Evolutionary conservation across 2,888 invertebrate genomes (phyloP).

Genomic region (Hofmannophila pseudospretella): DNA sequence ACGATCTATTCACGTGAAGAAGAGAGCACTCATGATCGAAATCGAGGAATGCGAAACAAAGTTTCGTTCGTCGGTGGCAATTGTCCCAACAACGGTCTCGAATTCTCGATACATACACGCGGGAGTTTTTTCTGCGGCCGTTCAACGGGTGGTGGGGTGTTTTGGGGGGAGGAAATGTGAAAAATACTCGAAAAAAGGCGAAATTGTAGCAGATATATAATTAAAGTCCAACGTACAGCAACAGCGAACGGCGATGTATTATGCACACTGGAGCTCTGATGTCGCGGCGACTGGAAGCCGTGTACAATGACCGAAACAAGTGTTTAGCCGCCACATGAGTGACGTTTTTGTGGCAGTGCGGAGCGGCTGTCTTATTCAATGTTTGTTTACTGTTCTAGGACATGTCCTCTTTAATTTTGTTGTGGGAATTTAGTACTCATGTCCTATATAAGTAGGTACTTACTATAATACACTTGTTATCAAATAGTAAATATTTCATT

Average conservation of each 20-base stretch:
- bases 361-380: background rate
- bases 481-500: no score
- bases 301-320: slow-evolving; percentile 16
- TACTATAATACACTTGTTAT: no score
- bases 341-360: background rate
- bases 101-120: slow-evolving; percentile 48
- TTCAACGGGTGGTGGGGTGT: slow-evolving; percentile 56
- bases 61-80: slow-evolving; percentile 16
- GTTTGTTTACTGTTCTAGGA: no score
- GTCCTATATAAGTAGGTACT: no score
- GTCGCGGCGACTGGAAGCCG: slow-evolving; percentile 46
- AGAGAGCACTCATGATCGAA: background rate
- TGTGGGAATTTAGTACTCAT: no score
- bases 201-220: slow-evolving; percentile 79
- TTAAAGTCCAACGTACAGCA: slow-evolving; percentile 73
- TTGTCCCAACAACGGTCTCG: slow-evolving; percentile 24
- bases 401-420: no score
- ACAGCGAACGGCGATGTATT: slow-evolving; percentile 69
- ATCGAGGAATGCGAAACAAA: background rate
- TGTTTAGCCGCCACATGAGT: background rate
- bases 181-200: slow-evolving; percentile 79
- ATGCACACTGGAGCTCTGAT: slow-evolving; percentile 64
- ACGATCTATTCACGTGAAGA: background rate
- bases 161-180: slow-evolving; percentile 70
- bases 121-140: slow-evolving; percentile 61